Evolutionary conservation across 2,113 vertebrate species (phyloP).

Genomic region (Centropristis striata): DNA sequence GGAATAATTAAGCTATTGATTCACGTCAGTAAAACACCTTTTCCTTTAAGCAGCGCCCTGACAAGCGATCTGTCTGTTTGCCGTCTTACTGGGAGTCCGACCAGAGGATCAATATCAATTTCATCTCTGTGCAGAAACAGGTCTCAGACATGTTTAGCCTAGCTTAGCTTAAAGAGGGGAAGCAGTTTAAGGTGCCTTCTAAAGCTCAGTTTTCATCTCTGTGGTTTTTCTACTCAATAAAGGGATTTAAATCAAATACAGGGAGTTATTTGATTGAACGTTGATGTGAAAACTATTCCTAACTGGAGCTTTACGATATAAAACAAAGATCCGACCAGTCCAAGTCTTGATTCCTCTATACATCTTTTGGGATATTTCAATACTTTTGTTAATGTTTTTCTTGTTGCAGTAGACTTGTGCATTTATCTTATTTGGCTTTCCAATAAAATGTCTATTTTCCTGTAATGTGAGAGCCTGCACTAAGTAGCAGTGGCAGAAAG

Average conservation of each 20-base stretch:
- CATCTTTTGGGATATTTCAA: neutral
- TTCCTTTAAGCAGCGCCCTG: conserved; percentile 6
- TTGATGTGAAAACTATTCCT: neutral
- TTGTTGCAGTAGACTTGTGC: neutral
- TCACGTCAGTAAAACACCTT: neutral
- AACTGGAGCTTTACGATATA: neutral
- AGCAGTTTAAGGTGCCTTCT: neutral
- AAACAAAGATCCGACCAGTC: conserved; percentile 4
- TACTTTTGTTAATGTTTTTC: neutral
- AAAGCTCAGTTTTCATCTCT: conserved; percentile 16
- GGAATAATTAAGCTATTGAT: conserved; percentile 34
- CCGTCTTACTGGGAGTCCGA: neutral
- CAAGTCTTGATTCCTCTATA: neutral
- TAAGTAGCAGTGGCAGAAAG: conserved; percentile 43
- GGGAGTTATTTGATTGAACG: neutral
- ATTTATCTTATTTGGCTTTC: conserved; percentile 38
- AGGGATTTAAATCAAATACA: conserved; percentile 10
- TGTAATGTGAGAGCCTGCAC: conserved; percentile 5
- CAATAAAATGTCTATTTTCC: conserved; percentile 1
- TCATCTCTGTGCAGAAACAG: conserved; percentile 20
- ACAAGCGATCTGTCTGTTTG: conserved; percentile 33
- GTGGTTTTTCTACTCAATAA: neutral
- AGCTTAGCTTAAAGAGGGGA: conserved; percentile 16
- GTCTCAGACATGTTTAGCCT: conserved; percentile 33
- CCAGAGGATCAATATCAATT: conserved; percentile 52